Evolutionary conservation across 2,888 invertebrate genomes (phyloP), one percentile per base, ranked within the genome.

Genomic region (Cybosia mesomella): DNA sequence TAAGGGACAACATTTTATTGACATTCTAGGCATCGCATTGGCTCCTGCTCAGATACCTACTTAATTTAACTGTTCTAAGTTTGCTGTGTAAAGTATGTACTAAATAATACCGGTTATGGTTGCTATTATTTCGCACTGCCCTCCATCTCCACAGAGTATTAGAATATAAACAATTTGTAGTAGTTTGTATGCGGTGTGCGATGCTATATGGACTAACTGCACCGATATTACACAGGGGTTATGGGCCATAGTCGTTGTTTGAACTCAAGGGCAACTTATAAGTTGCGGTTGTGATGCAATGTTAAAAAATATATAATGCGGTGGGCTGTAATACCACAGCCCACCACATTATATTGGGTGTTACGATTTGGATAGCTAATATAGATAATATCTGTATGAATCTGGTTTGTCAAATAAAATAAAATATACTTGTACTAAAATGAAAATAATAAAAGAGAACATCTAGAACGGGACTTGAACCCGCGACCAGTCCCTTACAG

Each of bases 71-170:
- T 43, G 43, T 49, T 49, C 9, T n/a, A 49, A 49, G n/a, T 49
- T 49, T 43, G n/a, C 49, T 34, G 34, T 34, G 34, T 34, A 34
- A 34, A 10, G 4, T 10, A 34, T 39, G 11, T 13, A 43, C 43
- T 5, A 36, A 59, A 24, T 59, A 59, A 22, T 59, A 59, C 39
- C 59, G 36, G 59, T 59, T 59, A 59, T 59, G 36, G 59, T 59
- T 59, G 18, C 18, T 36, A 39, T 59, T 39, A 59, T 59, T 59
- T 59, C 39, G 24, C 39, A 59, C 24, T 10, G 39, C 0, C 22
- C 22, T 59, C 9, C 22, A 15, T 39, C 59, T 39, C 2, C 5
- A n/a, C n/a, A n/a, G n/a, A 24, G 5, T 24, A 15, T 39, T 39
- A 39, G 24, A 59, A 39, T 18, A 36, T 21, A 36, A 36, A 43